Evolutionary conservation across 2,888 invertebrate species (phyloP), one percentile per base, ranked within the genome.

Genomic region (Cryptus viduatorius): DNA sequence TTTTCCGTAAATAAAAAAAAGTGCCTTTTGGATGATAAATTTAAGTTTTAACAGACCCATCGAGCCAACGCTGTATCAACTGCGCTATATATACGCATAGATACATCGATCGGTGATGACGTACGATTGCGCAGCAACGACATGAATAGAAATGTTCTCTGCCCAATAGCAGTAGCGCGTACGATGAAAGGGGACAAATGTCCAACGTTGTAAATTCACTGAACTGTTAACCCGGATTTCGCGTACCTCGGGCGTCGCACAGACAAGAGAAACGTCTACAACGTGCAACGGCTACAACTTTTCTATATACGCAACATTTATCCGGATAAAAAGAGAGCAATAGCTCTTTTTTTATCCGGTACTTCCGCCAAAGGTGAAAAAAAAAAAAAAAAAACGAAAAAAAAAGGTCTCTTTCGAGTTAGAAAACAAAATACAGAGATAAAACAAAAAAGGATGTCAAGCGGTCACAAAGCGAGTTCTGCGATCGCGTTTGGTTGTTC

Each of bases 181-280:
- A 31, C 53, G 19, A 72, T 29, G 48, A 65, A 61, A 77, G 71
- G 56, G 71, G 77, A 77, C 82, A 72, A 77, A 77, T 77, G 72
- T 72, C 59, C 67, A 46, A 42, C 72, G 82, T 77, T 72, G 76
- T 77, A 72, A 46, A 82, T 82, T 77, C 76, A 72, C 48, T 75
- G 80, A 81, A 53, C 80, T 75, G 80, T 50, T 64, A 81, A 81
- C 75, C 80, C 61, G 69, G 75, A 69, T 75, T 69, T 44, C 56
- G 24, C 24, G 53, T 69, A 37, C 67, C 42, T 68, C 48, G 59
- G 65, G 69, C 44, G 80, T 37, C n/a, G 64, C 72, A 50, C 29
- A 64, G 24, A 61, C 69, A 42, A 14, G 53, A 50, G 37, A 75
- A 31, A 61, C 46, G 19, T 48, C 42, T 68, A 31, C 53, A 19